Evolutionary conservation across 53 echinoderm and acorn worm species (phyloP).

Genomic region (Zoroaster sp.): DNA sequence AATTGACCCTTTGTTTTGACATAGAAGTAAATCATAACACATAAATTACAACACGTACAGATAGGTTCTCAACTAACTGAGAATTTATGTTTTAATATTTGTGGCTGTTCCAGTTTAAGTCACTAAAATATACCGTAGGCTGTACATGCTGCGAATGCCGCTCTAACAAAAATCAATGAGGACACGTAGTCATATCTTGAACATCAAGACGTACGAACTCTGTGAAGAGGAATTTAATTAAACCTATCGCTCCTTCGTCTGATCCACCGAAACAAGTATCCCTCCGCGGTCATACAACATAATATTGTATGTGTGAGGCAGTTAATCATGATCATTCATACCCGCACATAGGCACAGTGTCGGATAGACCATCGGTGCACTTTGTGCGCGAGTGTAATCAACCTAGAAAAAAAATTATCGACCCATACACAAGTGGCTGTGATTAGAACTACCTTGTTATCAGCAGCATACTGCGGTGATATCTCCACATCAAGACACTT

Average conservation of each 20-base stretch:
- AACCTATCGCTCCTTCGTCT: background rate
- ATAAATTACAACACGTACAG: too few relatives aligned
- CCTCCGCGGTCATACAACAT: slow-evolving; percentile 14
- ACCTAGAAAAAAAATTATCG: background rate
- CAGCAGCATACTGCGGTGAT: slow-evolving; percentile 37
- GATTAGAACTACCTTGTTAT: slow-evolving; percentile 50
- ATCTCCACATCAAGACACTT: background rate
- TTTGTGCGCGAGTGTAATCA: background rate
- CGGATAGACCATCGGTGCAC: slow-evolving; percentile 3
- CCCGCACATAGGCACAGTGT: slow-evolving; percentile 32
- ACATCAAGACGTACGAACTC: background rate
- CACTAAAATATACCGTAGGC: background rate
- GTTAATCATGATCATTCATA: slow-evolving; percentile 9
- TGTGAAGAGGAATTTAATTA: slow-evolving; percentile 39
- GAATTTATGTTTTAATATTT: too few relatives aligned
- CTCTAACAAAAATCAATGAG: slow-evolving; percentile 23
- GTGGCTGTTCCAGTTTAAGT: too few relatives aligned
- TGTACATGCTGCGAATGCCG: background rate
- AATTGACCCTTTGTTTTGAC: too few relatives aligned
- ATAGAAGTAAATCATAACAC: too few relatives aligned
- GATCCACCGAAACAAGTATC: background rate
- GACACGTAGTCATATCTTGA: slow-evolving; percentile 18
- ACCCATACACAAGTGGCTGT: background rate
- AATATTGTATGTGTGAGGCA: background rate
- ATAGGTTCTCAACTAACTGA: too few relatives aligned